A percentile compares a stretch with the other conserved stretches of the same genome.
These are phyloP conservation scores for Cheilinus undulatus DNA, from an alignment of 2,113 vertebrate species.

Conservation along the genomic window DNA sequence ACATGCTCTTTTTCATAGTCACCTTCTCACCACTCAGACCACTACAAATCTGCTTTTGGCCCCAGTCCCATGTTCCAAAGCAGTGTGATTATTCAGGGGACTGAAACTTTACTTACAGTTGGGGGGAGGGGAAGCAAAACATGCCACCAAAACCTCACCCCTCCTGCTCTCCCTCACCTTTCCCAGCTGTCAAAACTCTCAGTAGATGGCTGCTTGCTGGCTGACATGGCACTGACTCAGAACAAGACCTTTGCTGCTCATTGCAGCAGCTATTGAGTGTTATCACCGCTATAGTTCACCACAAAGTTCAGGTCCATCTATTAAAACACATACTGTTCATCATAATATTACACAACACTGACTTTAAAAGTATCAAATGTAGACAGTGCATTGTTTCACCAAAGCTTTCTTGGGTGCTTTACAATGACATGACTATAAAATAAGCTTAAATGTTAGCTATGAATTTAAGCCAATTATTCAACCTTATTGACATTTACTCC, in stretches of 20 bases:
- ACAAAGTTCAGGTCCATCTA: background rate
- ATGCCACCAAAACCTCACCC: conserved; percentile 22
- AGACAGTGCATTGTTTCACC: background rate
- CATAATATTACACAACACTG: background rate
- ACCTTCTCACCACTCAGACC: conserved; percentile 7
- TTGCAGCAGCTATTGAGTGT: background rate
- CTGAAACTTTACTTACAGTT: conserved; percentile 20
- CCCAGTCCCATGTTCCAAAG: conserved; percentile 62
- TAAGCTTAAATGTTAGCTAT: background rate
- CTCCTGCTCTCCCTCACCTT: conserved; percentile 36
- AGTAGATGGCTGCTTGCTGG: conserved; percentile 4
- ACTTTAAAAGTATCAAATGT: background rate
- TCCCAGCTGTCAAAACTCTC: conserved; percentile 65
- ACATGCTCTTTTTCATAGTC: background rate
- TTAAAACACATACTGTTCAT: background rate
- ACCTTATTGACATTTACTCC: too few species aligned
- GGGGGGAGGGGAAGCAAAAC: conserved; percentile 61
- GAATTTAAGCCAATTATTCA: background rate
- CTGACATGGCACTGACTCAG: conserved; percentile 4
- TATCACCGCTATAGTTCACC: background rate
- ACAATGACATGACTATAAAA: background rate
- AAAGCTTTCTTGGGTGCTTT: background rate
- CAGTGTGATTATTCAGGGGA: conserved; percentile 59
- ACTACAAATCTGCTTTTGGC: conserved; percentile 55
- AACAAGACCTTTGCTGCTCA: background rate